phyloP scores from a whole-genome alignment of 2,113 vertebrate species.

The Cryptoleucopteryx plumbea region DNA sequence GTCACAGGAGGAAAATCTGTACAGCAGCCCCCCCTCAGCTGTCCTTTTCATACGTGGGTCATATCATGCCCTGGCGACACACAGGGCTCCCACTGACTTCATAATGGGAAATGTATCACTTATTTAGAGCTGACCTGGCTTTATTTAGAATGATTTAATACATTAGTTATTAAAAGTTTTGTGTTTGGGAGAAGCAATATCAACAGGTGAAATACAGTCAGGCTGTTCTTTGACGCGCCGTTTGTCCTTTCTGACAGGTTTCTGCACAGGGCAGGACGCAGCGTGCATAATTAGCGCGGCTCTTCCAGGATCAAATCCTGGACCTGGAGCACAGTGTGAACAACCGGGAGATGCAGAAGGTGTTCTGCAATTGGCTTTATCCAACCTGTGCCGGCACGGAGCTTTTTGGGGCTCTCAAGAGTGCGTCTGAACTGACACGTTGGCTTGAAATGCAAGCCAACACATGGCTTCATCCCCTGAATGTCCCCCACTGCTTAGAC shows the following conservation, averaged over 20 bases:
- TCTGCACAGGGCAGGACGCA: neutral
- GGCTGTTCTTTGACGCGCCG: neutral
- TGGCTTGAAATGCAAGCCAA: neutral
- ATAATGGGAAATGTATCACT: neutral
- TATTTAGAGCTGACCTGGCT: conserved; percentile 10
- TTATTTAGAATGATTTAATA: conserved; percentile 12
- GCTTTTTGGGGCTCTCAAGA: neutral
- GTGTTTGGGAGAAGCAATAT: neutral
- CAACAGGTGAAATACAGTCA: neutral
- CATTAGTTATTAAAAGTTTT: neutral
- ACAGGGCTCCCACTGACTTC: neutral
- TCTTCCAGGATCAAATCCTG: neutral
- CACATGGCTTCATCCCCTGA: neutral
- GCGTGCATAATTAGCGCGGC: rapidly evolving
- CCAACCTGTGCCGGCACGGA: neutral
- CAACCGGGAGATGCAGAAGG: neutral
- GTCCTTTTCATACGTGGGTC: neutral
- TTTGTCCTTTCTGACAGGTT: neutral
- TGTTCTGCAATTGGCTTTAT: neutral
- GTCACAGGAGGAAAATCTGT: neutral
- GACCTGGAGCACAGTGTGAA: neutral
- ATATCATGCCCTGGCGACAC: neutral
- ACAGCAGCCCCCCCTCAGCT: neutral
- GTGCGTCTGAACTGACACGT: neutral
- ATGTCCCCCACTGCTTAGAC: neutral